A percentile compares a stretch with the other conserved stretches of the same genome.
phyloP scores from a whole-genome alignment of 2,113 vertebrate genomes.

The Pseudorhombus dupliciocellatus region DNA sequence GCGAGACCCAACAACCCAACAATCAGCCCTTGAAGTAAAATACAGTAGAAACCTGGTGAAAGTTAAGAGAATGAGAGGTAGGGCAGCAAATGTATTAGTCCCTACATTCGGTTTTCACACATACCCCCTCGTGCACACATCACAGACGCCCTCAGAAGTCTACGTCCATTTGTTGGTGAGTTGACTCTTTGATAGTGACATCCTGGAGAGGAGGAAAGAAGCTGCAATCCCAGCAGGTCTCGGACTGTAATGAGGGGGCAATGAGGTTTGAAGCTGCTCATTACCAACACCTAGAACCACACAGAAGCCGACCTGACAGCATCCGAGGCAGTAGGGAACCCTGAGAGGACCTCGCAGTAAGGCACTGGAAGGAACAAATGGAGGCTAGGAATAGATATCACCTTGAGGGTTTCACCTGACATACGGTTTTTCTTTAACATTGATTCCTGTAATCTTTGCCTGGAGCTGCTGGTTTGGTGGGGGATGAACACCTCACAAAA shows the following conservation, averaged over 20 bases:
- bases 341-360: conserved; percentile 19
- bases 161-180: conserved; percentile 39
- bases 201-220: conserved; percentile 48
- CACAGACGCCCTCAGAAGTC: conserved; percentile 4
- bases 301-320: conserved; percentile 41
- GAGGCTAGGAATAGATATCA: conserved; percentile 50
- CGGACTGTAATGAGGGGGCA: conserved; percentile 68
- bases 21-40: too few relatives aligned
- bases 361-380: conserved; percentile 56
- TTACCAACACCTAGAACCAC: conserved; percentile 61
- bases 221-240: conserved; percentile 49
- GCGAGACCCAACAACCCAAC: too few relatives aligned
- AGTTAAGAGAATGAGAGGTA: too few relatives aligned
- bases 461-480: not conserved
- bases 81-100: not conserved
- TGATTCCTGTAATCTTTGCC: conserved; percentile 25
- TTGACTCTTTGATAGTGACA: conserved; percentile 60
- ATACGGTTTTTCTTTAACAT: conserved; percentile 25
- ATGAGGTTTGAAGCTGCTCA: conserved; percentile 67
- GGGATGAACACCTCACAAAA: not conserved
- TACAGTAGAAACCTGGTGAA: too few relatives aligned
- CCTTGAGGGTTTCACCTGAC: conserved; percentile 25
- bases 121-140: not conserved
- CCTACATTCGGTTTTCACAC: not conserved
- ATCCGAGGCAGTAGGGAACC: conserved; percentile 34